Evolutionary conservation across 2,113 vertebrate species (phyloP), one percentile per base, ranked within the genome.

Genomic region (Boulengerochromis microlepis): DNA sequence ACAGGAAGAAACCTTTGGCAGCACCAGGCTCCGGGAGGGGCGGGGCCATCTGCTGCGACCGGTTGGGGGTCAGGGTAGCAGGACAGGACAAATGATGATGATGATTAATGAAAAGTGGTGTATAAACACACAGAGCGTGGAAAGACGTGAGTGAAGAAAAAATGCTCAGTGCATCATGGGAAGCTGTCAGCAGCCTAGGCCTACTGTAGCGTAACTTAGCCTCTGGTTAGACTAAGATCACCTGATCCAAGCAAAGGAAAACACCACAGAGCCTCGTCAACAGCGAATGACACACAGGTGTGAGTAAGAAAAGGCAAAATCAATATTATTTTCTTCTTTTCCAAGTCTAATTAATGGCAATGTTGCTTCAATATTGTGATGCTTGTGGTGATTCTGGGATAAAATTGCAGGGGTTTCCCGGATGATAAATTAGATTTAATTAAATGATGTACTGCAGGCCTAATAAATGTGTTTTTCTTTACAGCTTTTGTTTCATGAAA

Each of bases 31-130:
- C 3, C 1, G 3, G 26, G 15, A 31, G 57, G 57, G 57, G 57
- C 5, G 26, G 26, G 26, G 3, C 56, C 56, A 59, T 59, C 5
- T 9, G 13, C 56, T 59, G 0, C 2, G 0, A 29, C 26, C 1
- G 2, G 5, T 59, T 59, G 56, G 26, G 56, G 56, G 13, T 16
- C 56, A 59, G 56, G 8, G 3, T 29, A 29, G 56, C 26, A 16
- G 26, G 26, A 59, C 26, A 6, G 56, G 56, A 10, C 26, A 29
- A 29, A 59, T 29, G 24, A 29, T 59, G 24, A 59, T 29, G 56
- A 59, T 31, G 26, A 31, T 31, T 59, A 31, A 59, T 59, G 56
- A 59, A 59, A 59, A 29, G 56, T 31, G 26, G 13, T 10, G 56
- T 18, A 31, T 31, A 59, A 61, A 61, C 56, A 18, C 56, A 5